Evolutionary conservation across 2,113 vertebrate species (phyloP), one percentile per base, ranked within the genome.

Genomic region (Lophotis ruficrista): DNA sequence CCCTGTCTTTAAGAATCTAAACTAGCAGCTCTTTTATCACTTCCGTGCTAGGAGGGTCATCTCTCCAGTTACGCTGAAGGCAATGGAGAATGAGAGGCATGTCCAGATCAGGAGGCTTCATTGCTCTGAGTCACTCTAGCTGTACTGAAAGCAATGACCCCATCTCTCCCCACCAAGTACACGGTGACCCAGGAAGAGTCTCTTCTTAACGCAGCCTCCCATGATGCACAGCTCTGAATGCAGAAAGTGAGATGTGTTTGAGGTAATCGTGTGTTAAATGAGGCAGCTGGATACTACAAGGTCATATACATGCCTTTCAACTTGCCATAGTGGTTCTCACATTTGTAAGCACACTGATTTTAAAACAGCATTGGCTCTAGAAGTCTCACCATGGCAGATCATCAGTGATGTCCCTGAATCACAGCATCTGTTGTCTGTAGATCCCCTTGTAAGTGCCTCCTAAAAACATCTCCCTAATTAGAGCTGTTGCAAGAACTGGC

Each of bases 391-490:
- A 0, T 15, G n/a, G 37, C 54, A 69, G 15, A 84, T 38, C 22
- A 78, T 50, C 75, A 33, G 43, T 6, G 1, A 0, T 33, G 64
- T 30, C 14, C 1, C 18, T 54, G 78, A 87, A 76, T 38, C 31
- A 50, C 57, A 68, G 47, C 12, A 24, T 48, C 50, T 60, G 16
- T 14, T 31, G 41, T 68, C 56, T 64, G 37, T 27, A 69, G 65
- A 45, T n/a, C 17, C 5, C 28, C 37, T 43, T 23, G 37, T 16
- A 62, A 28, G 17, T 0, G 0, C 30, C 45, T 70, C 54, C 25
- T 78, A 28, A 89, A 75, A 79, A 43, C 14, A 28, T 19, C 35
- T 75, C 30, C 35, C 51, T 51, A 23, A 53, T 22, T 28, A 48
- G 27, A 70, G 35, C 47, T 10, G 1, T 24, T 70, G 47, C 62